Conservation (phyloP, 2,888 invertebrate species). For the Chloromyia formosa region DNA sequence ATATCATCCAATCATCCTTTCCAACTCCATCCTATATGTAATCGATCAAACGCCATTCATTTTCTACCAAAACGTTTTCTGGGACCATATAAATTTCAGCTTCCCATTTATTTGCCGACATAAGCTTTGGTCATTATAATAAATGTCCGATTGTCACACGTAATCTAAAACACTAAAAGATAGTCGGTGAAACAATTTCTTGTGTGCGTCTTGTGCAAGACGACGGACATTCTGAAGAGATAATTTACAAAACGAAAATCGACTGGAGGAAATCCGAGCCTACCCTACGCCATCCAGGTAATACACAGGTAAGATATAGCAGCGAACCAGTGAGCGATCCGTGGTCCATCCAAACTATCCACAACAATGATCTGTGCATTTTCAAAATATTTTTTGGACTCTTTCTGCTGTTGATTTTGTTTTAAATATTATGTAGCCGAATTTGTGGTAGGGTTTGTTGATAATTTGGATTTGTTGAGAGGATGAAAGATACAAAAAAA, state of each 20-base stretch:
- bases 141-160: slow-evolving; percentile 47
- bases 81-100: slow-evolving; percentile 47
- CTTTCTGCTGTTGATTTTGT: slow-evolving; percentile 1
- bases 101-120: slow-evolving; percentile 49
- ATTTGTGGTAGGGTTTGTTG: slow-evolving; percentile 36
- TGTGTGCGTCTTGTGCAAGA: slow-evolving; percentile 26
- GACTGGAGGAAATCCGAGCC: slow-evolving; percentile 24
- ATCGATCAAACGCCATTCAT: not conserved
- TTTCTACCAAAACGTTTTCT: slow-evolving; percentile 30
- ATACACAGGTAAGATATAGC: slow-evolving; percentile 28
- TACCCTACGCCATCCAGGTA: not conserved
- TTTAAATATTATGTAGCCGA: slow-evolving; percentile 26
- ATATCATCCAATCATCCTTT: slow-evolving; percentile 36
- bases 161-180: slow-evolving; percentile 44
- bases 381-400: not conserved
- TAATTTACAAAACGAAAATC: slow-evolving; percentile 41
- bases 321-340: not conserved
- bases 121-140: slow-evolving; percentile 50
- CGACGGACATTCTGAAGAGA: slow-evolving; percentile 22
- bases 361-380: not conserved
- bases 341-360: too few species aligned
- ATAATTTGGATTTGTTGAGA: slow-evolving; percentile 33
- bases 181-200: slow-evolving; percentile 36
- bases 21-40: slow-evolving; percentile 6
- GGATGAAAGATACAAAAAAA: slow-evolving; percentile 1